phyloP scores from a whole-genome alignment of 2,888 invertebrate genomes.

The Hyposoter dolosus region DNA sequence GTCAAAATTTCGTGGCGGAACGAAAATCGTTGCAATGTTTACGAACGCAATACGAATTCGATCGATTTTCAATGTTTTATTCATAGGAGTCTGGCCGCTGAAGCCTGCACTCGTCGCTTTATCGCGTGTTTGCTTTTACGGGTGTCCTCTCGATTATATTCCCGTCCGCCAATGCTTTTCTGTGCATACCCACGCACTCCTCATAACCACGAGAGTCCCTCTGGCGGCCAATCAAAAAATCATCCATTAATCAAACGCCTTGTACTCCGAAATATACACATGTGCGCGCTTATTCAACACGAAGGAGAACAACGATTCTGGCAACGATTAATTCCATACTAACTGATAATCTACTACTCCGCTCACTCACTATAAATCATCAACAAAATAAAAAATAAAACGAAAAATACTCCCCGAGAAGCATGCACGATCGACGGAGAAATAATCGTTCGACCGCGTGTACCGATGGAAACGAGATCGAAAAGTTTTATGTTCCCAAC shows the following conservation, averaged over 20 bases:
- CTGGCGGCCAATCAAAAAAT: constrained; percentile 60
- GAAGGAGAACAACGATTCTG: constrained; percentile 30
- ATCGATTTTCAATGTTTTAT: constrained; percentile 69
- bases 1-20: background rate
- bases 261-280: constrained; percentile 4
- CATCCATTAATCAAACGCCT: constrained; percentile 65
- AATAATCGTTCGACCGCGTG: constrained; percentile 6
- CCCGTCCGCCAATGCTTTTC: constrained; percentile 35
- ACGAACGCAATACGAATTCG: constrained; percentile 12
- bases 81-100: constrained; percentile 63
- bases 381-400: constrained; percentile 25
- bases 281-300: constrained; percentile 19
- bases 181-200: constrained; percentile 10
- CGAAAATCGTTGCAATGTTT: background rate
- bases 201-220: constrained; percentile 13
- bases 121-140: constrained; percentile 66
- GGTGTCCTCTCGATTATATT: constrained; percentile 68
- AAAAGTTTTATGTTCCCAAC: constrained; percentile 12
- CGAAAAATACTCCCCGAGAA: background rate
- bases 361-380: constrained; percentile 38
- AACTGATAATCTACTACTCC: constrained; percentile 35
- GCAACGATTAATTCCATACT: constrained; percentile 27
- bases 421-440: background rate
- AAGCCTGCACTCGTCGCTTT: constrained; percentile 56
- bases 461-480: background rate